These are phyloP conservation scores for Platichthys stellatus DNA, from an alignment of 2,113 vertebrate genomes.

Conservation along the genomic window DNA sequence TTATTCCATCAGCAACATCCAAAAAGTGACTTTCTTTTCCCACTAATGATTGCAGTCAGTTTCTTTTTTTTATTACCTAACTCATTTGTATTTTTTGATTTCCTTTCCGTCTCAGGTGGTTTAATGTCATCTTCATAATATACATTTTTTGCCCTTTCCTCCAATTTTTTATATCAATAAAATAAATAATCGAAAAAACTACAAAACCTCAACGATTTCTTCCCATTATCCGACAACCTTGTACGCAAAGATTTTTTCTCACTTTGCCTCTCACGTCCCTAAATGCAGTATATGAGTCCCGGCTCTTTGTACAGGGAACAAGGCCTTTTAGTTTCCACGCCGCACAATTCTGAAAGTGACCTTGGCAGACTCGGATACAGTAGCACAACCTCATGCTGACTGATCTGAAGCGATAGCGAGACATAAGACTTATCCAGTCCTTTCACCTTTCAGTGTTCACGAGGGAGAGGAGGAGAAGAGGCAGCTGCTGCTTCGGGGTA, in stretches of 20 bases:
- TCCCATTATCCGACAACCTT: too few species aligned
- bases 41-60: neutral
- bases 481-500: conserved; percentile 65
- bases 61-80: neutral
- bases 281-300: neutral
- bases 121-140: neutral
- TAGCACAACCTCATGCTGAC: conserved; percentile 48
- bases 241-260: neutral
- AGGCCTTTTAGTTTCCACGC: conserved; percentile 6
- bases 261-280: neutral
- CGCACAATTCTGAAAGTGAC: conserved; percentile 68
- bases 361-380: conserved; percentile 67
- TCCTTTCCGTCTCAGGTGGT: neutral
- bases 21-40: neutral
- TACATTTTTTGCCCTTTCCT: neutral
- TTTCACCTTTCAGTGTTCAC: conserved; percentile 76
- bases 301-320: conserved; percentile 30
- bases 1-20: conserved; percentile 25
- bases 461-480: conserved; percentile 60
- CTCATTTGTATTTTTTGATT: neutral
- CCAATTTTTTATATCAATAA: neutral
- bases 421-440: conserved; percentile 74
- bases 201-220: neutral
- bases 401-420: conserved; percentile 69
- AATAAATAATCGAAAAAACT: neutral